Conservation (phyloP, 2,113 vertebrate species). For the Eretmochelys imbricata region DNA sequence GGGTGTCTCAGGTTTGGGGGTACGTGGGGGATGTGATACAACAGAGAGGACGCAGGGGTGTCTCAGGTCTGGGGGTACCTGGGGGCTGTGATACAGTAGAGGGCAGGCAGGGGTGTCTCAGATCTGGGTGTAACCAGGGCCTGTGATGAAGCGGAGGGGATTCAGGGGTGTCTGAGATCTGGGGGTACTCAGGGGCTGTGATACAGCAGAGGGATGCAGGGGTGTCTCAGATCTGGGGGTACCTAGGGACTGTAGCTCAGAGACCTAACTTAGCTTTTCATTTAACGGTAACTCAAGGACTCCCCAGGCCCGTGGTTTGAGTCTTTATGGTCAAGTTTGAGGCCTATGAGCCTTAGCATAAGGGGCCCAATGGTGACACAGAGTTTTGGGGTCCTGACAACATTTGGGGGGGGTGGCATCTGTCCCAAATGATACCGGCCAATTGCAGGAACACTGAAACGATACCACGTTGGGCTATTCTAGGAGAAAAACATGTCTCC, state of each 20-base stretch:
- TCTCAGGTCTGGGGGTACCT: too few relatives aligned
- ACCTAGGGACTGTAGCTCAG: not conserved
- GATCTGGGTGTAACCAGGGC: too few relatives aligned
- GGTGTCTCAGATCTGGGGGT: not conserved
- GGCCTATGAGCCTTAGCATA: not conserved
- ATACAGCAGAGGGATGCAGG: too few relatives aligned
- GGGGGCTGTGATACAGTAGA: too few relatives aligned
- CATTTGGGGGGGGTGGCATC: not conserved
- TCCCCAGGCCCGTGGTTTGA: not conserved
- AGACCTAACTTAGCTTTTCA: not conserved
- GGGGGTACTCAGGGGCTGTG: too few relatives aligned
- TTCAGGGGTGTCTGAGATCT: too few relatives aligned
- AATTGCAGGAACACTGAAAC: not conserved
- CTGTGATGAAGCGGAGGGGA: too few relatives aligned
- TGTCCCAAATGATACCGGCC: not conserved
- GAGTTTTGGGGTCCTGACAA: not conserved
- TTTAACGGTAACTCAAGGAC: not conserved
- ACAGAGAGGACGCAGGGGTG: too few relatives aligned
- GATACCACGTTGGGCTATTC: too few relatives aligned
- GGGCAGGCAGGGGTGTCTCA: too few relatives aligned
- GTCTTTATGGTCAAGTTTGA: not conserved
- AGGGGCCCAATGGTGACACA: not conserved
- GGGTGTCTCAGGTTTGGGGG: too few relatives aligned
- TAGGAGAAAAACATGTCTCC: not conserved
- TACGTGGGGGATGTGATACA: too few relatives aligned